A percentile compares a stretch with the other conserved stretches of the same genome.
Evolutionary conservation across 2,113 vertebrate species (phyloP).

Genomic region (Oplegnathus fasciatus): DNA sequence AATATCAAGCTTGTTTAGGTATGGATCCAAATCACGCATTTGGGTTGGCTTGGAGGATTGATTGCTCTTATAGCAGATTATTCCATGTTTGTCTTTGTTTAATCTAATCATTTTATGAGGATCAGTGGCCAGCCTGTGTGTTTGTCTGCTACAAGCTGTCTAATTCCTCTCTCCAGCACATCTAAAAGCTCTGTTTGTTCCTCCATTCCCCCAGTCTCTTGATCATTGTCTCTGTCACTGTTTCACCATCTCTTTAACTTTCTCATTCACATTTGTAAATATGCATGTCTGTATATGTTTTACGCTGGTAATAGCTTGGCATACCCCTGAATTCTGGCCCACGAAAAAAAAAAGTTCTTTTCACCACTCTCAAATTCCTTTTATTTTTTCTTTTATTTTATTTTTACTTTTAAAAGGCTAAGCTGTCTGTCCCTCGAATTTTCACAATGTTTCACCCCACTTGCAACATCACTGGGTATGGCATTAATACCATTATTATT

Average conservation of each 20-base stretch:
- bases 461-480: conserved; percentile 10
- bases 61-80: conserved; percentile 81
- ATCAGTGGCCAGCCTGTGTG: conserved; percentile 80
- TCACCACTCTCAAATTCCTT: background rate
- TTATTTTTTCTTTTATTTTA: background rate
- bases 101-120: conserved; percentile 82
- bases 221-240: conserved; percentile 53
- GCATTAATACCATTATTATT: conserved; percentile 49
- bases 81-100: conserved; percentile 82
- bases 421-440: background rate
- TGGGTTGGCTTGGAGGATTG: conserved; percentile 78
- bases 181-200: conserved; percentile 66
- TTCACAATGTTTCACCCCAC: conserved; percentile 35
- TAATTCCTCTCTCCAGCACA: conserved; percentile 72
- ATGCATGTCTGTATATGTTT: conserved; percentile 30
- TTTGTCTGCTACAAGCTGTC: conserved; percentile 82
- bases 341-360: background rate
- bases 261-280: conserved; percentile 40
- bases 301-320: background rate
- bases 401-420: background rate
- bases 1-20: conserved; percentile 75
- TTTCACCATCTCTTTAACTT: conserved; percentile 56
- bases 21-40: conserved; percentile 75
- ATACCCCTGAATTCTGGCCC: background rate
- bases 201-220: conserved; percentile 45